Evolutionary conservation across 2,113 vertebrate species (phyloP), one percentile per base, ranked within the genome.

Genomic region (Heterotis niloticus): DNA sequence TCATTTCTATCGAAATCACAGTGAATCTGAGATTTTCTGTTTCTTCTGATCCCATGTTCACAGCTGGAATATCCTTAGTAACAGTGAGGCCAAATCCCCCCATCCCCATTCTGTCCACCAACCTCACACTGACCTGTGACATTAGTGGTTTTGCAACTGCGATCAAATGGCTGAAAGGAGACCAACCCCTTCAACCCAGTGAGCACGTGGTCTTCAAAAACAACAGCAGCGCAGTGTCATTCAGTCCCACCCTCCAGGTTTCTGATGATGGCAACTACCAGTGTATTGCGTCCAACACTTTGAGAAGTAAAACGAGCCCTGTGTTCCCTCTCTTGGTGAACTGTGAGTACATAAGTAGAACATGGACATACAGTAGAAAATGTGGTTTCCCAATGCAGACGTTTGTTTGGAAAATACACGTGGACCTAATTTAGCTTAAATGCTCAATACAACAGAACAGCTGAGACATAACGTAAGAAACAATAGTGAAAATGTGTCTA

Each of bases 331-430:
- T 92, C 1, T 0, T 59, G 17, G 86, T 93, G 51, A 88, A 87
- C 67, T 92, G 91, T 93, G 64, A 91, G 91, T 92, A 84, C 66
- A 56, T 26, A 7, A 10, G 14, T 23, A 64, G 16, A 28, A 75
- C 44, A 1, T 29, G 17, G 20, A 14, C 5, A n/a, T n/a, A n/a
- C n/a, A 68, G 23, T 54, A 14, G 18, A 60, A 28, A 76, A n/a
- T n/a, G n/a, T n/a, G n/a, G 24, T 65, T 60, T 51, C 57, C 18
- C 44, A 72, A 56, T 12, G 13, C 54, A 44, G 7, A 44, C 34
- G 34, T 44, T 44, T 4, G 34, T 44, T 44, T 44, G 34, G 34
- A 44, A 44, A 7, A 44, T 44, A 44, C 34, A 44, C 34, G 7
- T 7, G 34, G 34, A 44, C 34, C 34, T 44, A 7, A 7, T 44